Conservation (phyloP, 2,888 invertebrate species). For the Clusia tigrina region DNA sequence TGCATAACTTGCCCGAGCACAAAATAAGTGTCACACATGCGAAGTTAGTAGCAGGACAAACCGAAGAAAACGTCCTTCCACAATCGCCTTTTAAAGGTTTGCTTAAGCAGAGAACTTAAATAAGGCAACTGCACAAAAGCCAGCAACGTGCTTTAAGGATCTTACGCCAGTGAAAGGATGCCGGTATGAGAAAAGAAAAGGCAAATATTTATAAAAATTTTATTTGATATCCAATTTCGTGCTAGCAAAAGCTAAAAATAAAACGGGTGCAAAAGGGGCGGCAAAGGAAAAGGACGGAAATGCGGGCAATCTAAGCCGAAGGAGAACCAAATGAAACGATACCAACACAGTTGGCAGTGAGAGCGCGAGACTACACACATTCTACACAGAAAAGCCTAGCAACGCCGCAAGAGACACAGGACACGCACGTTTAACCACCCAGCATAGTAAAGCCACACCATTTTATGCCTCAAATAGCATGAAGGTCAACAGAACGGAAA, state of each 20-base stretch:
- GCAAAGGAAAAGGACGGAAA: neutral
- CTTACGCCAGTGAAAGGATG: too few relatives aligned
- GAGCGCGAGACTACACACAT: neutral
- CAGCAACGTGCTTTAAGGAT: too few relatives aligned
- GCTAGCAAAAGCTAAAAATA: neutral
- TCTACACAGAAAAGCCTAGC: neutral
- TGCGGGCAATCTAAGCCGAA: neutral
- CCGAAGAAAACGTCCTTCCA: neutral
- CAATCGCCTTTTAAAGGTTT: too few relatives aligned
- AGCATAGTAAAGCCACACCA: neutral
- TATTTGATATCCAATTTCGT: neutral
- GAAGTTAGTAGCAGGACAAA: neutral
- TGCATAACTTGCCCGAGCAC: neutral
- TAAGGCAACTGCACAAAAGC: too few relatives aligned
- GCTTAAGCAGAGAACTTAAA: too few relatives aligned
- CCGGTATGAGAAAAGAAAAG: too few relatives aligned
- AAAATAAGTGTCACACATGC: neutral
- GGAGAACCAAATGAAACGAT: neutral
- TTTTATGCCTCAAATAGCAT: neutral
- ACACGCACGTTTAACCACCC: neutral
- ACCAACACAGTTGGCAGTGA: neutral
- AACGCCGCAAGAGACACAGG: neutral
- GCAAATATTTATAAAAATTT: slow-evolving; percentile 4
- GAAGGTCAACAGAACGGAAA: neutral
- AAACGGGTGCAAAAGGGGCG: neutral